These are phyloP conservation scores for Pelecanoides urinatrix DNA, from an alignment of 2,113 vertebrate species.

Conservation along the genomic window DNA sequence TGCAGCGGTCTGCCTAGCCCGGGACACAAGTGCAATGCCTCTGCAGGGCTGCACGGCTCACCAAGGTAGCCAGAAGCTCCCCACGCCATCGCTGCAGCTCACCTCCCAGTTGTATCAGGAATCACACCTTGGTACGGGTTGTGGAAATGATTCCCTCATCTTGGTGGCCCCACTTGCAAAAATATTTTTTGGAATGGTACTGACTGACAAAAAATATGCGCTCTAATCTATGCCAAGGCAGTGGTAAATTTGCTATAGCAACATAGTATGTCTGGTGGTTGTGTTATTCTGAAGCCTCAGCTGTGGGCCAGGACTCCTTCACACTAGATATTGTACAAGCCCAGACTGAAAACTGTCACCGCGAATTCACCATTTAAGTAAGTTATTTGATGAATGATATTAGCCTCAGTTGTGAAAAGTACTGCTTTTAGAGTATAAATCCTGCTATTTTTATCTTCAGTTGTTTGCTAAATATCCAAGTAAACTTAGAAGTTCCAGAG, in stretches of 20 bases:
- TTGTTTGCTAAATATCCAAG: not conserved
- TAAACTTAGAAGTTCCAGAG: not conserved
- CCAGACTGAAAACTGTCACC: conserved; percentile 35
- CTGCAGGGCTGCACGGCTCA: not conserved
- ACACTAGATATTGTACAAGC: conserved; percentile 13
- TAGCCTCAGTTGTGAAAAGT: conserved; percentile 16
- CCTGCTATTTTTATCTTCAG: not conserved
- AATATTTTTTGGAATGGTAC: conserved; percentile 45
- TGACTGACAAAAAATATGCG: conserved; percentile 25
- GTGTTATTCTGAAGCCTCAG: conserved; percentile 39
- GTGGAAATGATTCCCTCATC: not conserved
- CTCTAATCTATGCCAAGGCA: conserved; percentile 39
- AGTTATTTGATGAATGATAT: conserved; percentile 31
- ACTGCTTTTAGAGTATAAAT: not conserved
- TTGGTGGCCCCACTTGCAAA: conserved; percentile 12
- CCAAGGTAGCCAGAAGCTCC: not conserved
- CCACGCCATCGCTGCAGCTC: rapidly evolving
- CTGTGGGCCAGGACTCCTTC: conserved; percentile 51
- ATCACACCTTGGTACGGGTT: not conserved
- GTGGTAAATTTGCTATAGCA: conserved; percentile 44
- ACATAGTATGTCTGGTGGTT: conserved; percentile 50
- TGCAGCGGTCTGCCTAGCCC: rapidly evolving
- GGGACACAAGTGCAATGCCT: rapidly evolving
- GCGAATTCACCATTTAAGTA: not conserved
- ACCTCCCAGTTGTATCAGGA: not conserved